Base-by-base conservation (phyloP, 2,113 vertebrate genomes). In the Brevimyrus niger region DNA sequence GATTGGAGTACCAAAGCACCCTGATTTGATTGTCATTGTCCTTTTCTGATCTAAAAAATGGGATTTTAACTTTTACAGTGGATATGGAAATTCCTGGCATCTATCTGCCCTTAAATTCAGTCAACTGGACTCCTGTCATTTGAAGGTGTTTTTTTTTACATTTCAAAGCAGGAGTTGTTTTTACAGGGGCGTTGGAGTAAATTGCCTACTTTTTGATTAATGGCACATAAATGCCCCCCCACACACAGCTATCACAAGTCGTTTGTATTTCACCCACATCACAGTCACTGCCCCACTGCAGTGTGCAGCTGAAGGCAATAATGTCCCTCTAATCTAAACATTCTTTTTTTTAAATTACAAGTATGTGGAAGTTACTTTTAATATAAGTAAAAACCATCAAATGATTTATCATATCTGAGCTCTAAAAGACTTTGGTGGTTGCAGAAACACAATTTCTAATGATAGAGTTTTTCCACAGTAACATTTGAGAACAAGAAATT, bases 151-250 rank as follows among this genome's bases (percentile, higher is more conserved):
- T 42, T 15, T 42, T 80, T 80, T 42, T 19, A 80, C 31, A 80
- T 42, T 80, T 80, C 31, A 80, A 80, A 80, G 35, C 73, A 80
- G 35, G 73, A 38, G 73, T 35, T 19, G 35, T 42, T 80, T 80
- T 80, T 17, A 19, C 73, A 80, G 35, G 13, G 6, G 35, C 35
- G 15, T 80, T 8, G 73, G 73, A 80, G 73, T 80, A 80, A 80
- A 80, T 80, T 80, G 73, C 73, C 42, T 80, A 80, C 73, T 42
- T 38, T 80, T 80, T 80, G 73, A 80, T 80, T 42, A 80, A 80
- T 80, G 35, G 35, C 73, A 80, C 73, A 42, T 42, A 80, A 80
- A 80, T 80, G 5, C 35, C 35, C 35, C 35, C 73, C 73, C 73
- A 80, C 73, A 76, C 0, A 42, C 15, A 4, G 35, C 35, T 42